Conservation (phyloP, 2,888 invertebrate species). For the Thereva nobilitata region DNA sequence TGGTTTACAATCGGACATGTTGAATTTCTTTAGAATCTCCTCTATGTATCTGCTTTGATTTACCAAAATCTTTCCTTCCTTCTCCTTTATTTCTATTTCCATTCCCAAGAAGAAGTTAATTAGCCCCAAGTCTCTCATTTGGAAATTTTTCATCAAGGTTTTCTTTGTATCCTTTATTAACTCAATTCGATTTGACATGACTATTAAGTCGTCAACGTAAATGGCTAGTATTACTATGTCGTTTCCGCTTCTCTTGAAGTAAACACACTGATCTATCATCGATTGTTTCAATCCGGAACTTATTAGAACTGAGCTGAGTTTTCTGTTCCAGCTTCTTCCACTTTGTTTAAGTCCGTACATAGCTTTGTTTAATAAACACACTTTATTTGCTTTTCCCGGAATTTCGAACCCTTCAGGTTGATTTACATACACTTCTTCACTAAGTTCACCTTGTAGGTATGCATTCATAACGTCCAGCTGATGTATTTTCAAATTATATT, state of each 20-base stretch:
- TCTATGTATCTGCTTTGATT: no score
- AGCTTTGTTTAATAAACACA: slow-evolving; percentile 16
- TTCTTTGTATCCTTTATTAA: no score
- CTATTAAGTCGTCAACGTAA: slow-evolving; percentile 3
- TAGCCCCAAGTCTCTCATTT: no score
- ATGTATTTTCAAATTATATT: background rate
- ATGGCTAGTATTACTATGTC: slow-evolving; percentile 11
- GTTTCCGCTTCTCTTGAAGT: background rate
- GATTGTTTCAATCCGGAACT: slow-evolving; percentile 8
- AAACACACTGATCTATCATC: slow-evolving; percentile 28
- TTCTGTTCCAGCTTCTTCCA: slow-evolving; percentile 23
- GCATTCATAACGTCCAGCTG: slow-evolving; percentile 30
- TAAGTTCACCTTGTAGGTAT: slow-evolving; percentile 19
- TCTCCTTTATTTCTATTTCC: slow-evolving; percentile 27
- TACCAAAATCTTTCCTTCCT: slow-evolving; percentile 3
- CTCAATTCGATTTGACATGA: no score
- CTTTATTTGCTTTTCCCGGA: slow-evolving; percentile 2
- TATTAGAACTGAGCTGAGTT: slow-evolving; percentile 13
- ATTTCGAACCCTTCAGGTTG: slow-evolving; percentile 27
- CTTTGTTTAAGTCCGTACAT: slow-evolving; percentile 26
- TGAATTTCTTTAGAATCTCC: slow-evolving; percentile 12
- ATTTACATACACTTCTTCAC: slow-evolving; percentile 22
- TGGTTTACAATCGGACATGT: slow-evolving; percentile 25
- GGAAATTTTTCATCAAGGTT: no score
- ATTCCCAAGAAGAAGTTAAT: slow-evolving; percentile 28